A percentile compares a stretch with the other conserved stretches of the same genome.
These are phyloP conservation scores for Gibbula magus DNA, from an alignment of 2,888 invertebrate species.

Conservation along the genomic window DNA sequence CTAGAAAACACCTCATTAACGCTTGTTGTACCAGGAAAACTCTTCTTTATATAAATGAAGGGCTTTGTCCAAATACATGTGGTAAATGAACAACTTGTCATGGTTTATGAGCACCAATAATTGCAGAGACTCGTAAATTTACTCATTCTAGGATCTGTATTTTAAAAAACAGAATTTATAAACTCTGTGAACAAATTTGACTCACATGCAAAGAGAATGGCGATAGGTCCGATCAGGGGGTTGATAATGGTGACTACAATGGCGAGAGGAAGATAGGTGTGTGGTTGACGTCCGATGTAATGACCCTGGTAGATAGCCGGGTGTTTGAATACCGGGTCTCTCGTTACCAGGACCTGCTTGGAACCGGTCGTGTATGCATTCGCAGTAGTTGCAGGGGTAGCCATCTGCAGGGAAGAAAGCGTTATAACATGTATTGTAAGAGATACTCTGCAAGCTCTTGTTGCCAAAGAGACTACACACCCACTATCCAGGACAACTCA, in stretches of 20 bases:
- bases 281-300: slow-evolving; percentile 62
- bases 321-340: slow-evolving; percentile 63
- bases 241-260: slow-evolving; percentile 59
- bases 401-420: slow-evolving; percentile 32
- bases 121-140: too few relatives aligned
- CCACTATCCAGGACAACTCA: too few relatives aligned
- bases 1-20: too few relatives aligned
- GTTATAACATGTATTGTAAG: not conserved
- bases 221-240: slow-evolving; percentile 62
- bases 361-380: slow-evolving; percentile 40
- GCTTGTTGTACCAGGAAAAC: too few relatives aligned
- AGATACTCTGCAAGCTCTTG: too few relatives aligned
- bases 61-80: too few relatives aligned
- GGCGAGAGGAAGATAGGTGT: slow-evolving; percentile 58
- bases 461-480: too few relatives aligned
- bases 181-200: not conserved
- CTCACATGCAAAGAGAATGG: slow-evolving; percentile 65
- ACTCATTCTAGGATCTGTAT: too few relatives aligned
- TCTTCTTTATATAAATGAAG: too few relatives aligned
- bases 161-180: too few relatives aligned
- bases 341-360: slow-evolving; percentile 64
- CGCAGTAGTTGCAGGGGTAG: slow-evolving; percentile 27
- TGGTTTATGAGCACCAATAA: too few relatives aligned
- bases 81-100: too few relatives aligned
- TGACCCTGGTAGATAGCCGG: slow-evolving; percentile 61